Conservation (phyloP, 30 jellyfish, hydroid and myxozoan genomes). For the Hydra vulgaris region DNA sequence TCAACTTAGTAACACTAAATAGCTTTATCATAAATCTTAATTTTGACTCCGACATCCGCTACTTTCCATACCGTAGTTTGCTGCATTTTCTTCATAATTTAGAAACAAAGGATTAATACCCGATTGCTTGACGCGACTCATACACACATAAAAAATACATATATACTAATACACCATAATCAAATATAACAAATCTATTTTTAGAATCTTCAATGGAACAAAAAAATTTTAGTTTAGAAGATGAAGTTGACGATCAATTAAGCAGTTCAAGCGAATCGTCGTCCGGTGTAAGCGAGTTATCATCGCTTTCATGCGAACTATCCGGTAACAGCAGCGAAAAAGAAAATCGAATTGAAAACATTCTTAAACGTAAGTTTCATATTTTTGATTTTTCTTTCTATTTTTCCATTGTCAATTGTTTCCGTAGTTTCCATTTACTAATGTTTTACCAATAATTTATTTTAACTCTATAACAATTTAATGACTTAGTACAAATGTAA, state of each 20-base stretch:
- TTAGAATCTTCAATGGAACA: slow-evolving; percentile 24
- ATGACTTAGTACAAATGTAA: too few relatives aligned
- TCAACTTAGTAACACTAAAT: too few relatives aligned
- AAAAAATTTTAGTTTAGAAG: slow-evolving; percentile 13
- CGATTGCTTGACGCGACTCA: too few relatives aligned
- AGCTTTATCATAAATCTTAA: too few relatives aligned
- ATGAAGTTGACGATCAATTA: slow-evolving; percentile 21
- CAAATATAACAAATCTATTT: not conserved
- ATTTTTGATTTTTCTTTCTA: not conserved
- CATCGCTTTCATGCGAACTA: slow-evolving; percentile 2
- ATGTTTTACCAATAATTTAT: not conserved
- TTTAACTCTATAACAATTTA: too few relatives aligned
- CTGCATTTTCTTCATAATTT: too few relatives aligned
- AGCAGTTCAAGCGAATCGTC: not conserved
- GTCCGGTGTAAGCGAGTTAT: not conserved
- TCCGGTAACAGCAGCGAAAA: slow-evolving; percentile 32
- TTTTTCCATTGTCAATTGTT: not conserved
- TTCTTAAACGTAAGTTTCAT: not conserved
- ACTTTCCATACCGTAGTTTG: too few relatives aligned
- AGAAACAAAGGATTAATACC: too few relatives aligned
- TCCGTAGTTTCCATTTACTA: not conserved
- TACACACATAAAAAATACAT: too few relatives aligned
- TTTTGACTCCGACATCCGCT: too few relatives aligned
- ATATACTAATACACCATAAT: too few relatives aligned
- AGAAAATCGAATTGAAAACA: slow-evolving; percentile 13